Evolutionary conservation across 2,797 vertebrate species (phyloP), one percentile per base, ranked within the genome.

Genomic region (Dicrostonyx torquatus): DNA sequence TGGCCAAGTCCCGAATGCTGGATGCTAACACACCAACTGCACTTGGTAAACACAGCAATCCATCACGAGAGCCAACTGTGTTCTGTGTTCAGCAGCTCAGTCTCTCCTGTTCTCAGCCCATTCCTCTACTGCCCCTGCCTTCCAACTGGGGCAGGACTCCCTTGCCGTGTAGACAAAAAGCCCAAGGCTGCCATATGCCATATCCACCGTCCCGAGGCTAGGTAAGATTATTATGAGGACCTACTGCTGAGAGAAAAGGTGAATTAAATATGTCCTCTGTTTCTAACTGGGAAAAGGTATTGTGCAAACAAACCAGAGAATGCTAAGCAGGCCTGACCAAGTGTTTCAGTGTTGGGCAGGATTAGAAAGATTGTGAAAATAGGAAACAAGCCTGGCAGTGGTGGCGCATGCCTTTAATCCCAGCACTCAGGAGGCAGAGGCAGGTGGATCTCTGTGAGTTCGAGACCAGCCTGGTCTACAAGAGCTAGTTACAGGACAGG

Each of bases 291-390:
- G 60, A 60, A 77, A 78, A 40, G n/a, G 26, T 53, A 6, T 15
- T 6, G 10, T 48, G 37, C 37, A 17, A 18, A 77, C 50, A 60
- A 50, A 64, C 84, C 53, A 14, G 6, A 83, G 37, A 2, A 68
- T 4, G 40, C 6, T 77, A 43, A 92, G 55, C 53, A 86, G 40
- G n/a, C 73, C 64, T 66, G 53, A 77, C 34, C 76, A 15, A 50
- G 77, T 37, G 48, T 77, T 91, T 82, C 73, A 82, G 72, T 3
- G 72, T 5, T 45, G 11, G 64, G 89, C 31, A 70, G 87, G 34
- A 37, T 78, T 89, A 87, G 48, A 18, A 94, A 73, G 87, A 78
- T 78, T 79, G 68, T 73, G 77, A 86, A 89, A 87, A 37, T 48
- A 89, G 73, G 72, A 89, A 82, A 15, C 29, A 45, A n/a, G n/a